Evolutionary conservation across 2,888 invertebrate species (phyloP), one percentile per base, ranked within the genome.

Genomic region (Baccha elongata): DNA sequence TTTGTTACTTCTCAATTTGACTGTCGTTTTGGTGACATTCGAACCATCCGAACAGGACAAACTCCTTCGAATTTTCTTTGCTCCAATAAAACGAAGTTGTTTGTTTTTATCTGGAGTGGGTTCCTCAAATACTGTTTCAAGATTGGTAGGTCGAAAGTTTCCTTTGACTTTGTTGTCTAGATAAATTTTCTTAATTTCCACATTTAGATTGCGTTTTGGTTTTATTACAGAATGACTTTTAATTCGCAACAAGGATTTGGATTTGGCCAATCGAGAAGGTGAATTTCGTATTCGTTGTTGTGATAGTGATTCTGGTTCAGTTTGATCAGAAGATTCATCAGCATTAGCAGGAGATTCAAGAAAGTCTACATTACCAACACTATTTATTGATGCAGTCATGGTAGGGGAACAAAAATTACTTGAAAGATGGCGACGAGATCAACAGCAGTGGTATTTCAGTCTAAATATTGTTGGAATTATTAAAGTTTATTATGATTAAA

Each of bases 51-150:
- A 87, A 13, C 88, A 88, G 1, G 88, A 87, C 0, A 90, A 85
- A 40, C 88, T 86, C 0, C 89, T 87, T 0, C 86, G 86, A 3
- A 89, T 73, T 32, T 90, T 90, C 0, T 88, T 87, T 0, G 85
- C 74, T 2, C 89, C 89, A 11, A 89, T 87, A 3, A 89, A 76
- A 10, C 86, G 85, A 44, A 87, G 83, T 48, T 86, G 86, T 17
- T 84, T 85, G 44, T 85, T 85, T 0, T 86, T 87, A 0, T 73
- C 60, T 1, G 84, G 74, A 0, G 60, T 64, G 3, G 89, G 87
- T 73, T 90, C 89, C 69, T 90, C 89, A 46, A 88, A 90, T 32
- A 90, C 90, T 0, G 89, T 90, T 69, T 90, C 89, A 17, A 90
- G 73, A 67, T 86, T 89, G 2, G 90, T 79, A 2, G 89, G 89